phyloP scores from a whole-genome alignment of 2,888 invertebrate species.

The Leptogaster cylindrica region DNA sequence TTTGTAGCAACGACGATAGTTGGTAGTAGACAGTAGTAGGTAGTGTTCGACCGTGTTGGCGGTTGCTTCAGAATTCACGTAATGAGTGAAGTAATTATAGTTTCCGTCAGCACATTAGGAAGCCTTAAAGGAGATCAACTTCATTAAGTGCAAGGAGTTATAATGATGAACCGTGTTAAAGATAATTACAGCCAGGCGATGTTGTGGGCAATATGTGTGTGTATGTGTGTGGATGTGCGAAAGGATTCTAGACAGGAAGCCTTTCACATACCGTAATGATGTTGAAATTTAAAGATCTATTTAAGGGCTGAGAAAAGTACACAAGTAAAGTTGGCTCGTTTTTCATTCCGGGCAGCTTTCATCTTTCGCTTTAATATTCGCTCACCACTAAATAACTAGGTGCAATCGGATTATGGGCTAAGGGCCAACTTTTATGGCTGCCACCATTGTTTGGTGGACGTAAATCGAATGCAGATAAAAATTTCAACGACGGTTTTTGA shows the following conservation, averaged over 20 bases:
- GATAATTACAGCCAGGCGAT: not conserved
- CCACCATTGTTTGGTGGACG: not conserved
- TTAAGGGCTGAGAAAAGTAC: not conserved
- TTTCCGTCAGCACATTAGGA: conserved; percentile 9
- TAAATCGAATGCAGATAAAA: conserved; percentile 20
- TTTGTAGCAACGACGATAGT: too few relatives aligned
- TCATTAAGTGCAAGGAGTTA: conserved; percentile 1
- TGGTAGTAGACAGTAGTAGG: too few relatives aligned
- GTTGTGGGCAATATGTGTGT: not conserved
- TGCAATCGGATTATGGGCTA: conserved; percentile 9
- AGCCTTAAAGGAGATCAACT: conserved; percentile 18
- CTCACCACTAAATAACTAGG: not conserved
- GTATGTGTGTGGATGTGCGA: too few relatives aligned
- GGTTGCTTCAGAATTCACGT: conserved; percentile 9
- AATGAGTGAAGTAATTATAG: conserved; percentile 32
- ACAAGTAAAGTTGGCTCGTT: not conserved
- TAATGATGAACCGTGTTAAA: conserved; percentile 5
- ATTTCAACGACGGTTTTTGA: not conserved
- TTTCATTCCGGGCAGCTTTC: not conserved
- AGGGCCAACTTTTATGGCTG: not conserved
- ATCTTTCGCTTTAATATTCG: not conserved
- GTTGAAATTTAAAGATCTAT: conserved; percentile 5
- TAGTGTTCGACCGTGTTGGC: too few relatives aligned
- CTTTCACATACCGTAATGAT: not conserved
- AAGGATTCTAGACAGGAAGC: not conserved